Evolutionary conservation across 2,888 invertebrate genomes (phyloP), one percentile per base, ranked within the genome.

Genomic region (Ptychoptera contaminata): DNA sequence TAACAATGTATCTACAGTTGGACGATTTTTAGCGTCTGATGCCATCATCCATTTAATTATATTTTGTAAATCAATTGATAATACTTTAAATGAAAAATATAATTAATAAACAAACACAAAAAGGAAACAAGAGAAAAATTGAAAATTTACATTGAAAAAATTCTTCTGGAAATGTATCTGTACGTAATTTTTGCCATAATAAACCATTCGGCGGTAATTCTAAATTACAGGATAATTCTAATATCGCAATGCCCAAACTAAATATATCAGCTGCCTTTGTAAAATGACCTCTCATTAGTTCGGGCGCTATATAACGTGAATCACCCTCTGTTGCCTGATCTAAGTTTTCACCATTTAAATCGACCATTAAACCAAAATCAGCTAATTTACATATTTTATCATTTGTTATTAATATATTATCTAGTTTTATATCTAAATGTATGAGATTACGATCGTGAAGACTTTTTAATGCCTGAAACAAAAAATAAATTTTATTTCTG

Each of bases 361-460:
- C 77, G 16, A 77, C 67, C 11, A 82, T 73, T 11, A 84, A 66
- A 10, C 84, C 84, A 61, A 85, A 84, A 62, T 85, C 84, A 35
- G 76, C 77, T 3, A 85, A 64, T 59, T 85, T 84, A 58, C 77
- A 83, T n/a, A 58, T 59, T 12, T 73, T 72, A 54, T 76, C 71
- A 47, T 69, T 67, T 7, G 74, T 71, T 46, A 84, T 70, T 54
- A 84, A 72, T 42, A 85, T 79, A 60, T 85, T 84, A 43, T 79
- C 82, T 38, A 82, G 75, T 60, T 85, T 84, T 34, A 85, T 77
- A 62, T 84, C 84, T 61, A 83, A 68, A 58, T 84, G 84, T 32
- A 83, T 68, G 32, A 82, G 65, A 56, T 76, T 70, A 42, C 73
- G 68, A 48, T 72, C 71, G 57, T 84, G 84, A 16, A 85, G 62